phyloP scores from a whole-genome alignment of 2,888 invertebrate species.

The Agrotis ipsilon region DNA sequence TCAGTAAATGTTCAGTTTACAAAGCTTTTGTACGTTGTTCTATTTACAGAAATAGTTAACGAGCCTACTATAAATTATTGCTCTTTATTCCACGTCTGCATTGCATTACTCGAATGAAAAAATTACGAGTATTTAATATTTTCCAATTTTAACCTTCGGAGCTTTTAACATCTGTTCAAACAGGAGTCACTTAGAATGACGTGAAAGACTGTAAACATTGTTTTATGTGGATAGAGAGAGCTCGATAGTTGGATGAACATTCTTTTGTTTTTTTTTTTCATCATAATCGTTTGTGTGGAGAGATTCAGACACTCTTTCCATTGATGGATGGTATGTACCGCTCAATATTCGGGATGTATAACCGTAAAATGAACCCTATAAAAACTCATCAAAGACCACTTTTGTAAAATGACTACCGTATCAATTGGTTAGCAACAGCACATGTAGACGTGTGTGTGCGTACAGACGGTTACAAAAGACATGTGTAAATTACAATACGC shows the following conservation, averaged over 20 bases:
- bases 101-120: constrained; percentile 34
- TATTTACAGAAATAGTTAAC: constrained; percentile 51
- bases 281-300: constrained; percentile 13
- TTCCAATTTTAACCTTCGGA: constrained; percentile 65
- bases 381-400: not conserved
- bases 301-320: not conserved
- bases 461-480: constrained; percentile 13
- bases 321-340: too few species aligned
- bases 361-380: constrained; percentile 23
- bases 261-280: not conserved
- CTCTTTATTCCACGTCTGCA: constrained; percentile 21
- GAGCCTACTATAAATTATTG: constrained; percentile 33
- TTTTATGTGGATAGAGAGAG: constrained; percentile 68
- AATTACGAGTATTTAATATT: constrained; percentile 49
- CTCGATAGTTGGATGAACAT: constrained; percentile 15
- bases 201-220: constrained; percentile 68
- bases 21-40: constrained; percentile 31
- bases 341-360: not conserved
- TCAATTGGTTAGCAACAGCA: constrained; percentile 34
- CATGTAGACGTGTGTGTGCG: not conserved
- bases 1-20: constrained; percentile 20
- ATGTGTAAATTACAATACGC: constrained; percentile 16
- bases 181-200: constrained; percentile 67
- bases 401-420: constrained; percentile 15
- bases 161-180: constrained; percentile 72